Base-by-base conservation (phyloP, 2,888 invertebrate species). In the Aquatica leii region DNA sequence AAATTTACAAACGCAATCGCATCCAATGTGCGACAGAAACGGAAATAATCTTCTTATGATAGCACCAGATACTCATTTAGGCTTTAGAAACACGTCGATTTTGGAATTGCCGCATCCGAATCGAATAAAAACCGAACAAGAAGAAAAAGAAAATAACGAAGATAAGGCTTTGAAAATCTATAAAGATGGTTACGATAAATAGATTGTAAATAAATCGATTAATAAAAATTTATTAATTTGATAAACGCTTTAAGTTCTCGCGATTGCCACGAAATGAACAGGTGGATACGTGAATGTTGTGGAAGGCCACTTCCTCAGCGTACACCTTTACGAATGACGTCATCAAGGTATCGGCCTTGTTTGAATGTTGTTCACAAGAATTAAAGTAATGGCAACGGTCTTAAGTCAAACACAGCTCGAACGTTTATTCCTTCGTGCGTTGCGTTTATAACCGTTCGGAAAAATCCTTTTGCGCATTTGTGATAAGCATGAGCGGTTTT, bases 21-120 rank as follows among this genome's bases (percentile, higher is more conserved):
- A 76, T 62, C 73, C 77, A 14, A 63, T 85, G 51, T 83, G 87
- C 59, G 89, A 89, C 70, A 82, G 86, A 20, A 89, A 89, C 72
- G 87, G 88, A 0, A 89, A 89, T 73, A 88, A 89, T 73, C 74
- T 90, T 62, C 71, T 90, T 60, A 90, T 90, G 88, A 89, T 90
- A 9, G 88, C 88, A 0, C 88, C 89, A 0, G 82, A 81, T 59
- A 81, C 79, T 68, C 80, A 81, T 61, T 56, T 79, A 20, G 77
- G 79, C 0, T 73, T 80, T 37, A 76, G 63, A 72, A 77, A 66
- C 71, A 63, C 71, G 18, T 63, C 74, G 43, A 72, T 71, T 52
- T 49, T 74, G 41, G 75, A 75, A 11, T 50, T 68, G 6, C 65
- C 67, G n/a, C 60, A 67, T 41, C 37, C 64, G n/a, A 69, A 68